Evolutionary conservation across 2,797 vertebrate genomes (phyloP).

Genomic region (Lagocephalus sceleratus): DNA sequence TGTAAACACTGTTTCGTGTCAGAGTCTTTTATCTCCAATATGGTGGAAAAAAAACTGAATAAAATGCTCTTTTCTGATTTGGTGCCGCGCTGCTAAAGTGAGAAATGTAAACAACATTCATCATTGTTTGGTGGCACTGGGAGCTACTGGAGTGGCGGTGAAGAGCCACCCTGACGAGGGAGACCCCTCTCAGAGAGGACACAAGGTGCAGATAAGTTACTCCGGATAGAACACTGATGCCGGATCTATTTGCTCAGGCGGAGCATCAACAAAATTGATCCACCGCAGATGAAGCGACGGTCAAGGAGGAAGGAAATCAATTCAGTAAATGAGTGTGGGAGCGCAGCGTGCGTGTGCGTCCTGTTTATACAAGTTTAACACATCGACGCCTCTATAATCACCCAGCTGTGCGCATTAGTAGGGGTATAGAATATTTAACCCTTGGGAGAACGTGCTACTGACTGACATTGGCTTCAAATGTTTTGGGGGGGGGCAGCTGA

Average conservation of each 20-base stretch:
- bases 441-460: no score
- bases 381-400: no score
- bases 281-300: constrained; percentile 12
- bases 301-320: neutral
- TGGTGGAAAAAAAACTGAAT: no score
- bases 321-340: constrained; percentile 4
- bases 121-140: no score
- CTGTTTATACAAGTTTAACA: no score
- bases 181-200: constrained; percentile 1
- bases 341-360: neutral
- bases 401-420: no score
- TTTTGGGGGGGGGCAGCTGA: no score
- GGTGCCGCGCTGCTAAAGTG: neutral
- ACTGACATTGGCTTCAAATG: no score
- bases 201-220: constrained; percentile 7
- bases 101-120: neutral
- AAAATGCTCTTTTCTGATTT: neutral
- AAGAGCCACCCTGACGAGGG: constrained; percentile 8
- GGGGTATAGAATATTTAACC: no score
- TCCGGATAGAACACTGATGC: neutral
- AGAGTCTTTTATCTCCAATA: no score
- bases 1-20: no score
- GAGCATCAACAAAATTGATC: constrained; percentile 9
- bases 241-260: neutral
- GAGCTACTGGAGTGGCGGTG: neutral